Evolutionary conservation across 2,888 invertebrate species (phyloP).

Genomic region (Epirrhoe alternata): DNA sequence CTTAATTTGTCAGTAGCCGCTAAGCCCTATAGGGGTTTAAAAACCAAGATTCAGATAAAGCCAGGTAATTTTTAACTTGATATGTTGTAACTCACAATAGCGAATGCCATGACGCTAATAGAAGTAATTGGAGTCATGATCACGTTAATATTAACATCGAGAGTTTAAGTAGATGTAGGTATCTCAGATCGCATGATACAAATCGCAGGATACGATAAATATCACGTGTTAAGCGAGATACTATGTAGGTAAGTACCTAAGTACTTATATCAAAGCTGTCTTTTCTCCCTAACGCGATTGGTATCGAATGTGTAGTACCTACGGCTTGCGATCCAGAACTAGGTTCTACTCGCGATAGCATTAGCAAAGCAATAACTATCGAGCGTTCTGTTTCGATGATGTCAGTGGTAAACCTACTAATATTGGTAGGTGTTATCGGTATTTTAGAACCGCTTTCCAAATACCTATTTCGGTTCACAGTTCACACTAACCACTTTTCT

Average conservation of each 20-base stretch:
- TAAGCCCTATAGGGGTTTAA: neutral
- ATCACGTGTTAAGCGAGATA: no score
- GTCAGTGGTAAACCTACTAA: neutral
- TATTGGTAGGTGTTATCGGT: neutral
- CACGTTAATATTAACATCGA: no score
- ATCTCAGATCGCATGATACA: no score
- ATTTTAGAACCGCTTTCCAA: no score
- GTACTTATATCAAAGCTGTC: neutral
- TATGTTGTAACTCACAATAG: no score
- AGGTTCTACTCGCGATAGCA: neutral
- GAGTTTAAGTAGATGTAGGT: no score
- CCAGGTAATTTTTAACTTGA: neutral
- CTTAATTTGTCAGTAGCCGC: slow-evolving; percentile 23
- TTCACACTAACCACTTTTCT: no score
- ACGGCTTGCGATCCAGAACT: neutral
- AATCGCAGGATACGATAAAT: no score
- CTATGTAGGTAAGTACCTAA: no score
- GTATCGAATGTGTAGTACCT: neutral
- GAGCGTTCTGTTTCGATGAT: neutral
- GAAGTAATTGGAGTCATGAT: no score
- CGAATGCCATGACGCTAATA: no score
- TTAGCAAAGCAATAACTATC: neutral
- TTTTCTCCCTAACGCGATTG: neutral
- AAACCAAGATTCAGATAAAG: neutral
- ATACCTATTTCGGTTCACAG: no score